Conservation (phyloP, 2,113 vertebrate genomes). For the Sturnira hondurensis region DNA sequence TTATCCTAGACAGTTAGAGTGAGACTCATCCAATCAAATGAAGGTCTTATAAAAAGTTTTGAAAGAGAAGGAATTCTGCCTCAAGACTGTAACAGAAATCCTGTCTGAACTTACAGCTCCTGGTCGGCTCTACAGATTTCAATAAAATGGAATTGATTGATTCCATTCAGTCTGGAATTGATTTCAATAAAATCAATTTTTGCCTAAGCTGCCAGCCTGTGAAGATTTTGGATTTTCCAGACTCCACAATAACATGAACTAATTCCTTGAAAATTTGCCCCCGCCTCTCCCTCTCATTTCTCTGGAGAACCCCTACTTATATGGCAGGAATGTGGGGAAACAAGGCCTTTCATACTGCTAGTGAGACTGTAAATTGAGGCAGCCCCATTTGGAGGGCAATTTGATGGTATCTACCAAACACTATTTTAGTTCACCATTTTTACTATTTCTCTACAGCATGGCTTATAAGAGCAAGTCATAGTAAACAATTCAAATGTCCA, state of each 20-base stretch:
- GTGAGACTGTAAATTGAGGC: neutral
- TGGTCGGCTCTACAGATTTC: neutral
- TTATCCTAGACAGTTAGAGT: neutral
- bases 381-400: neutral
- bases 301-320: neutral
- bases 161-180: too few species aligned
- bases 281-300: neutral
- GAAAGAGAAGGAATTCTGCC: neutral
- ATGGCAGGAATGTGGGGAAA: neutral
- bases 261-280: neutral
- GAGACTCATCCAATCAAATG: neutral
- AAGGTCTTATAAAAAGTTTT: neutral
- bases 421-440: neutral
- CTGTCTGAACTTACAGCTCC: neutral
- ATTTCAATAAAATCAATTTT: neutral
- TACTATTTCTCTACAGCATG: neutral
- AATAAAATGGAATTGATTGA: too few species aligned
- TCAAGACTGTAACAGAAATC: neutral
- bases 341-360: neutral
- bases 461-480: neutral
- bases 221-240: neutral
- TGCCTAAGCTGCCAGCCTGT: neutral
- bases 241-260: neutral
- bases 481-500: too few species aligned
- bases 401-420: neutral